These are phyloP conservation scores for Macrotrachela quadricornifera DNA, from an alignment of 1,140 invertebrate species.

Conservation along the genomic window DNA sequence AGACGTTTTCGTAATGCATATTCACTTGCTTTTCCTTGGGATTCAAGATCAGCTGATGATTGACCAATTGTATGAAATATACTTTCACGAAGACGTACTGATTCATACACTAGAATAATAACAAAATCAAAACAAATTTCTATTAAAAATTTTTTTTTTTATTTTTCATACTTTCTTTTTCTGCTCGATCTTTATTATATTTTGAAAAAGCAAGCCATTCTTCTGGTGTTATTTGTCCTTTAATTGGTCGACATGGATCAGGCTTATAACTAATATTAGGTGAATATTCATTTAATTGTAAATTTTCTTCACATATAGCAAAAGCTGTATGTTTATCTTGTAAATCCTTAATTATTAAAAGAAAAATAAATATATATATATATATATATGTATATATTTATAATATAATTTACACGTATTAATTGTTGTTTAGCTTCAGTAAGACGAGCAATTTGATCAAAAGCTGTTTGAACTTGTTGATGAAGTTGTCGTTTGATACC, in stretches of 20 bases:
- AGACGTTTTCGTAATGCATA: constrained; percentile 50
- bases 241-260: constrained; percentile 47
- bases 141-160: no score
- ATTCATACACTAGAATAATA: constrained; percentile 46
- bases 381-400: no score
- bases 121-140: no score
- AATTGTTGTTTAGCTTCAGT: constrained; percentile 55
- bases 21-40: constrained; percentile 51
- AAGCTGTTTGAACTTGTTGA: constrained; percentile 48
- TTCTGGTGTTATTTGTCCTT: constrained; percentile 48
- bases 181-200: constrained; percentile 46
- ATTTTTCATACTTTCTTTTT: no score
- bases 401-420: no score
- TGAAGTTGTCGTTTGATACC: constrained; percentile 47
- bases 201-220: constrained; percentile 56
- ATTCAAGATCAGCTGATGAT: constrained; percentile 48
- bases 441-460: constrained; percentile 58
- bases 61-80: constrained; percentile 45
- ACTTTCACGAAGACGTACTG: constrained; percentile 48
- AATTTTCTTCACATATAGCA: constrained; percentile 45
- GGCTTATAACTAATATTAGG: constrained; percentile 56
- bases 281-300: constrained; percentile 48
- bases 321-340: constrained; percentile 54
- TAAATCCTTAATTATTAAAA: no score
- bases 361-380: no score